These are phyloP conservation scores for Drosophila pseudotalamancana DNA, from an alignment of 2,888 invertebrate species.

Conservation along the genomic window DNA sequence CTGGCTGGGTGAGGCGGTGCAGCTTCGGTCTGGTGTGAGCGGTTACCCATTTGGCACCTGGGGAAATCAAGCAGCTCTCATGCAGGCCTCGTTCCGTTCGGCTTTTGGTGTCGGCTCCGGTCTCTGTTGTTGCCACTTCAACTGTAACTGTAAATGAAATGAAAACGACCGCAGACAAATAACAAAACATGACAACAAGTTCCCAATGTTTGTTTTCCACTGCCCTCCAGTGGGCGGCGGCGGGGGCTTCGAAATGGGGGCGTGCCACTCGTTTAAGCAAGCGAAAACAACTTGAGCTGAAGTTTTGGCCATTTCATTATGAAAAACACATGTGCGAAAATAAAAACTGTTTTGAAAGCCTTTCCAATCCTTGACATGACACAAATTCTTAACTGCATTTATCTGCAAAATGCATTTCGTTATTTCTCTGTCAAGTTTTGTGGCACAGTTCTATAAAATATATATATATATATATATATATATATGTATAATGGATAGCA, in stretches of 20 bases:
- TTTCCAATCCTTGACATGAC: neutral
- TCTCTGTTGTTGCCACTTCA: conserved; percentile 57
- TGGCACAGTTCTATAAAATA: no score
- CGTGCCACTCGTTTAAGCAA: conserved; percentile 2
- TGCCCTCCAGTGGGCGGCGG: neutral
- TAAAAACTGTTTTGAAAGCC: conserved; percentile 7
- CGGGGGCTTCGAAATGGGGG: neutral
- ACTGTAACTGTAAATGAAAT: conserved; percentile 70
- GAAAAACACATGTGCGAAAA: conserved; percentile 18
- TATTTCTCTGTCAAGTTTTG: no score
- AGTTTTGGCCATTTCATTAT: conserved; percentile 33
- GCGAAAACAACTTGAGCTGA: conserved; percentile 27
- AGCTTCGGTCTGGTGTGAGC: neutral
- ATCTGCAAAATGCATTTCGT: no score
- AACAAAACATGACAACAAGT: conserved; percentile 61
- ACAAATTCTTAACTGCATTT: conserved; percentile 1
- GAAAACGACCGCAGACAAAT: conserved; percentile 71
- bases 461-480: no score
- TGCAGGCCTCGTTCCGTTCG: conserved; percentile 48
- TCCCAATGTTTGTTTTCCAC: conserved; percentile 20
- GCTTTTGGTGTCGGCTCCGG: conserved; percentile 23
- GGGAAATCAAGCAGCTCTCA: conserved; percentile 71
- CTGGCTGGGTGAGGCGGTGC: neutral
- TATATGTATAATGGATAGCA: no score
- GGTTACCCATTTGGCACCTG: conserved; percentile 66